Percentiles rank a stretch among this genome's conserved stretches.
These are phyloP conservation scores for Triops longicaudatus DNA, from an alignment of 1,140 invertebrate species.

Conservation along the genomic window DNA sequence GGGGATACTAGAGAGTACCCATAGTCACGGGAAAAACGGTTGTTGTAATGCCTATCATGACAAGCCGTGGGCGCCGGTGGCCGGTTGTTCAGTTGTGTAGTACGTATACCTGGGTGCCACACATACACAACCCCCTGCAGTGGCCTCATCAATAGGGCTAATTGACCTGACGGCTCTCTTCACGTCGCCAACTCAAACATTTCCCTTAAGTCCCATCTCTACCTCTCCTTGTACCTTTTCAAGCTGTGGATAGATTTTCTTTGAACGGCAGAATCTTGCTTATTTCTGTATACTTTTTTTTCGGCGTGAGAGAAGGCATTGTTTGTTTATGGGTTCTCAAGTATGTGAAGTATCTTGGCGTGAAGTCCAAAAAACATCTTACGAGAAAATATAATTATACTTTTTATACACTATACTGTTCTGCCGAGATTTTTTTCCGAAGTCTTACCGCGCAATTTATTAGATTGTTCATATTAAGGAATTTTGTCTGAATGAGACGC, in stretches of 20 bases:
- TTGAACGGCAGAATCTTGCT: neutral
- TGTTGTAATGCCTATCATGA: conserved; percentile 12
- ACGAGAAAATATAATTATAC: too few species aligned
- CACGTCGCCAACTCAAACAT: conserved; percentile 14
- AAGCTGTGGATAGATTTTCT: neutral
- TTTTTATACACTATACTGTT: too few species aligned
- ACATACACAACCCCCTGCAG: conserved; percentile 14
- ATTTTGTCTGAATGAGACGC: too few species aligned
- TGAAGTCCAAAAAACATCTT: too few species aligned
- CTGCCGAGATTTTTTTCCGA: too few species aligned
- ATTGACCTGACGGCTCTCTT: conserved; percentile 14
- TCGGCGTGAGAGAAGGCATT: neutral
- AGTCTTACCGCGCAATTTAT: too few species aligned
- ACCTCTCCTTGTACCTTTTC: neutral
- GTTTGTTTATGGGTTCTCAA: too few species aligned
- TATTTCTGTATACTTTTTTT: neutral
- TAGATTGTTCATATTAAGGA: too few species aligned
- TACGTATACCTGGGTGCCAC: neutral
- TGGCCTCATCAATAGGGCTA: conserved; percentile 14
- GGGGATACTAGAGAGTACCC: too few species aligned
- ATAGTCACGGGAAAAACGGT: neutral
- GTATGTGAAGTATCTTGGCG: too few species aligned
- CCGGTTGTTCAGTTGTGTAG: neutral
- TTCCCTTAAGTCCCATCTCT: neutral
- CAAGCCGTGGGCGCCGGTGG: conserved; percentile 8